Base-by-base conservation (phyloP, 2,113 vertebrate genomes). In the Zapornia atra region DNA sequence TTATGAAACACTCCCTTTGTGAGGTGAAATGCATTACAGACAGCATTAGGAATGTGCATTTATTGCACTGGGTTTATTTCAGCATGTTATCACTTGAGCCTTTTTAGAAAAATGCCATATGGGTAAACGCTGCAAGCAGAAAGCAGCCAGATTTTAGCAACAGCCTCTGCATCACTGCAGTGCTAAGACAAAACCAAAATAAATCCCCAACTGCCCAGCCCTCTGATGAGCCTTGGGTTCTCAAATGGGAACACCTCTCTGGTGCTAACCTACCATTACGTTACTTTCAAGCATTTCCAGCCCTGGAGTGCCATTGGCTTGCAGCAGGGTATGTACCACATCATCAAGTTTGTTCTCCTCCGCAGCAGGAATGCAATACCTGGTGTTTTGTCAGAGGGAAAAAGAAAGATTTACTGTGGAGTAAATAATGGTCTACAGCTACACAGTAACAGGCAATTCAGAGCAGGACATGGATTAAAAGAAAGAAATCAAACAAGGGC, bases 361-460 rank as follows among this genome's bases (percentile, higher is more conserved):
- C 96, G 99, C 99, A 99, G 99, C 99, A 99, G 99, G 99, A 99
- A 99, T 98, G 98, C 99, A 99, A 99, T 99, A 99, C 99, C 99
- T 99, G 94, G 85, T 82, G 87, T 84, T 93, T 95, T 75, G 86
- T 40, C 69, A 92, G 40, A 94, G 46, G 46, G 24, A 33, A 31
- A 44, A 46, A 85, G 56, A 66, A 85, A 54, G 61, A 51, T 71
- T 95, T 87, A 96, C 91, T 82, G 76, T 6, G 33, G 53, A 78
- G 80, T 38, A 94, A 97, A 91, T 86, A 71, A 92, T 0, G 3
- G 64, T 14, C 42, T 75, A 51, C 85, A 71, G 77, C 81, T 77
- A 59, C 20, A 33, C 42, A 68, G 25, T 9, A 81, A 79, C 56
- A 75, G n/a, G 86, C 79, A 93, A 80, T 83, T 93, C 64, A 70